phyloP scores from a whole-genome alignment of 2,888 invertebrate species.

The Lottia gigantea region DNA sequence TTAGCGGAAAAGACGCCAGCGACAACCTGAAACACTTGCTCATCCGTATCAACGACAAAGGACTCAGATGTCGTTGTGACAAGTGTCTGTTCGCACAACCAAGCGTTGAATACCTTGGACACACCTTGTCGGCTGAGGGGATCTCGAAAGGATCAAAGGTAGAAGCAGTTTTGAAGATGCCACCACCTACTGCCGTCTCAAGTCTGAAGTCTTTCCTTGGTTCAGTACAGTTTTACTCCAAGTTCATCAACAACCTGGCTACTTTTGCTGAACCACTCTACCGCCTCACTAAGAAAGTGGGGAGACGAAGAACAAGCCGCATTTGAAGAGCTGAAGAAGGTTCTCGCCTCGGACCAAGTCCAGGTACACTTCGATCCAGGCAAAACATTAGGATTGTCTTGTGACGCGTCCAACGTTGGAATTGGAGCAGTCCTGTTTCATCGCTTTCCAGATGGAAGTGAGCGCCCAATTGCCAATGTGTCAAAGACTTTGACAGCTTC shows the following conservation, averaged over 20 bases:
- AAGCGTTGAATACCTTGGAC: conserved; percentile 15
- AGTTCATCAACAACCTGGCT: conserved; percentile 24
- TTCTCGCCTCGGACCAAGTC: conserved; percentile 3
- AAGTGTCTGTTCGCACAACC: conserved; percentile 23
- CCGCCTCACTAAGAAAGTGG: conserved; percentile 23
- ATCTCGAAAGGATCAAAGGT: conserved; percentile 13
- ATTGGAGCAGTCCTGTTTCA: conserved; percentile 32
- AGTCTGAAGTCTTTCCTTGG: conserved; percentile 23
- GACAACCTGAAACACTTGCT: background rate
- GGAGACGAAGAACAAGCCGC: conserved; percentile 12
- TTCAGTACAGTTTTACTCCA: conserved; percentile 26
- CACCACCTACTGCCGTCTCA: conserved; percentile 19
- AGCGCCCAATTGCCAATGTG: conserved; percentile 25
- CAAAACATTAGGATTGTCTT: conserved; percentile 24
- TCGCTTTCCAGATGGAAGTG: conserved; percentile 25
- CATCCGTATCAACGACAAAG: no score
- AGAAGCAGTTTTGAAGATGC: conserved; percentile 16
- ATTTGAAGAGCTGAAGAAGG: conserved; percentile 15
- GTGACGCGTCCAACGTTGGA: conserved; percentile 32
- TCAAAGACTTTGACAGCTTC: conserved; percentile 24
- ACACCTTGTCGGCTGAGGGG: conserved; percentile 10
- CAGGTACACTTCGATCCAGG: conserved; percentile 29
- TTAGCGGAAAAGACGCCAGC: background rate
- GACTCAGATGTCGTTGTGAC: conserved; percentile 10
- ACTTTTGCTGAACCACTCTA: conserved; percentile 27